Evolutionary conservation across 2,888 invertebrate species (phyloP).

Genomic region (Poecilus cupreus): DNA sequence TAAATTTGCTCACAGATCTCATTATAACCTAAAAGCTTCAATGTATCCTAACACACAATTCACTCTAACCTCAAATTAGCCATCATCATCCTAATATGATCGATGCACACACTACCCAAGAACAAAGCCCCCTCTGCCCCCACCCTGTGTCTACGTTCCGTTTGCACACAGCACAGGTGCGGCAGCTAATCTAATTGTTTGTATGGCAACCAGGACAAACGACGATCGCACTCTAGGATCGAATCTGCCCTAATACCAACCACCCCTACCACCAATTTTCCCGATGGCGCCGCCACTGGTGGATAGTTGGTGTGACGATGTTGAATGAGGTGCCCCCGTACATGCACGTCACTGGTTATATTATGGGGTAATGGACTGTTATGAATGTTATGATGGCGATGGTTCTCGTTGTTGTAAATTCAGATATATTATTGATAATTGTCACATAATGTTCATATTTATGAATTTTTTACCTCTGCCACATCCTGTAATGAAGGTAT

Average conservation of each 20-base stretch:
- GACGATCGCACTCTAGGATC: neutral
- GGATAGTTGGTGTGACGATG: neutral
- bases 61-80: neutral
- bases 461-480: too few relatives aligned
- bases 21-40: neutral
- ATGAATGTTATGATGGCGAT: too few relatives aligned
- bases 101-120: neutral
- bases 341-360: neutral
- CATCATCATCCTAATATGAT: neutral
- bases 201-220: conserved; percentile 18
- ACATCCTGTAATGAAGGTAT: too few relatives aligned
- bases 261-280: neutral
- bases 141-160: neutral
- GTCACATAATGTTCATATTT: too few relatives aligned
- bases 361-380: neutral
- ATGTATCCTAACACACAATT: neutral
- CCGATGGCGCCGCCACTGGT: neutral
- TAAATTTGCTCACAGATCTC: too few relatives aligned
- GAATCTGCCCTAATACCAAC: neutral
- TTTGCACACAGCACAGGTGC: neutral
- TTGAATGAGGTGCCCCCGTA: neutral
- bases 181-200: conserved; percentile 29
- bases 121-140: neutral
- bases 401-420: too few relatives aligned
- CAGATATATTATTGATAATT: too few relatives aligned